Evolutionary conservation across 2,888 invertebrate genomes (phyloP).

Genomic region (Tupiocoris notatus): DNA sequence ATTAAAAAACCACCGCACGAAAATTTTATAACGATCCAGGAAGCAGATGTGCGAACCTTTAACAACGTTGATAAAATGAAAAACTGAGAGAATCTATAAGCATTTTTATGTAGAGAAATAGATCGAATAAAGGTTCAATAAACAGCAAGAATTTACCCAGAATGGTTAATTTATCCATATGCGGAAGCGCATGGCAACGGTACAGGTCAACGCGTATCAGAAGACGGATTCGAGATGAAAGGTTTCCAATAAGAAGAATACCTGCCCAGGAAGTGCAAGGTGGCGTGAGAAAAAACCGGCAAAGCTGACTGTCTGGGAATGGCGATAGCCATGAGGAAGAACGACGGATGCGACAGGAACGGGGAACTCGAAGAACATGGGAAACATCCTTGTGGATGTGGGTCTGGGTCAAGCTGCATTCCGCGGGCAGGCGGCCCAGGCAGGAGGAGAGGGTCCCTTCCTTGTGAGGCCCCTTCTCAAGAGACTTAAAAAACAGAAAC

Average conservation of each 20-base stretch:
- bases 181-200: too few relatives aligned
- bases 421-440: slow-evolving; percentile 7
- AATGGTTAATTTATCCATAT: too few relatives aligned
- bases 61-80: too few relatives aligned
- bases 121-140: too few relatives aligned
- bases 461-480: background rate
- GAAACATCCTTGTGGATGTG: slow-evolving; percentile 26
- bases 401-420: slow-evolving; percentile 23
- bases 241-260: background rate
- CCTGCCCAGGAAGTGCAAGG: background rate
- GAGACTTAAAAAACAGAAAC: too few relatives aligned
- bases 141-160: too few relatives aligned
- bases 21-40: too few relatives aligned
- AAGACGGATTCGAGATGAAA: background rate
- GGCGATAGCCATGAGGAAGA: background rate
- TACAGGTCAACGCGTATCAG: too few relatives aligned
- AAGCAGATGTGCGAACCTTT: too few relatives aligned
- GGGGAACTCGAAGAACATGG: background rate
- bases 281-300: background rate
- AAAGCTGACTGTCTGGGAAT: slow-evolving; percentile 3
- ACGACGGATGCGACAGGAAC: background rate
- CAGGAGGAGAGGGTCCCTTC: background rate
- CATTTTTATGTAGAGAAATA: too few relatives aligned
- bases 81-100: too few relatives aligned
- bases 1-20: too few relatives aligned